phyloP scores from a whole-genome alignment of 92 coral and sea anemone genomes.

The Palythoa grandis region DNA sequence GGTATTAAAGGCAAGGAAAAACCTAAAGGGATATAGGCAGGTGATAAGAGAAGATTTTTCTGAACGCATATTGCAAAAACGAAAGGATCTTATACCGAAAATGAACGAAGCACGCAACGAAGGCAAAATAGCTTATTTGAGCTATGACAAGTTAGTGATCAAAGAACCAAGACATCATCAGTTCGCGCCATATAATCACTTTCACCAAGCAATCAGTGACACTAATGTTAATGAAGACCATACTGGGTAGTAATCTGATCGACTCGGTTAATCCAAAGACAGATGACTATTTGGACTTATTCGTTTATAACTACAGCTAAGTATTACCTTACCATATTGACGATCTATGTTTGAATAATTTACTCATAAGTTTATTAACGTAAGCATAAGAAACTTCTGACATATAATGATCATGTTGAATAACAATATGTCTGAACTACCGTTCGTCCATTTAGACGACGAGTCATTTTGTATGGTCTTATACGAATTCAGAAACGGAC shows the following conservation, averaged over 20 bases:
- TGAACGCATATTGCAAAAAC: conserved; percentile 36
- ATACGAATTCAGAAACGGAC: too few relatives aligned
- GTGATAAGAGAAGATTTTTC: conserved; percentile 57
- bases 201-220: background rate
- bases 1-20: too few relatives aligned
- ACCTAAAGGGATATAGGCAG: conserved; percentile 45
- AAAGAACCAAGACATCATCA: conserved; percentile 23
- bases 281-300: background rate
- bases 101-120: background rate
- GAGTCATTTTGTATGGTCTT: too few relatives aligned
- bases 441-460: too few relatives aligned
- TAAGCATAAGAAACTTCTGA: too few relatives aligned
- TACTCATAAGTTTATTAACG: too few relatives aligned
- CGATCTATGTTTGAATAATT: conserved; percentile 33
- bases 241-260: too few relatives aligned
- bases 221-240: too few relatives aligned
- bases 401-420: too few relatives aligned
- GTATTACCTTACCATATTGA: background rate
- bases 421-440: too few relatives aligned
- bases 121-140: conserved; percentile 32
- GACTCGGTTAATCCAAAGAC: background rate
- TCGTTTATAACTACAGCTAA: too few relatives aligned
- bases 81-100: conserved; percentile 48
- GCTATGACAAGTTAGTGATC: conserved; percentile 58
- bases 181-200: background rate